Evolutionary conservation across 2,113 vertebrate species (phyloP), one percentile per base, ranked within the genome.

Genomic region (Speoplatyrhinus poulsoni): DNA sequence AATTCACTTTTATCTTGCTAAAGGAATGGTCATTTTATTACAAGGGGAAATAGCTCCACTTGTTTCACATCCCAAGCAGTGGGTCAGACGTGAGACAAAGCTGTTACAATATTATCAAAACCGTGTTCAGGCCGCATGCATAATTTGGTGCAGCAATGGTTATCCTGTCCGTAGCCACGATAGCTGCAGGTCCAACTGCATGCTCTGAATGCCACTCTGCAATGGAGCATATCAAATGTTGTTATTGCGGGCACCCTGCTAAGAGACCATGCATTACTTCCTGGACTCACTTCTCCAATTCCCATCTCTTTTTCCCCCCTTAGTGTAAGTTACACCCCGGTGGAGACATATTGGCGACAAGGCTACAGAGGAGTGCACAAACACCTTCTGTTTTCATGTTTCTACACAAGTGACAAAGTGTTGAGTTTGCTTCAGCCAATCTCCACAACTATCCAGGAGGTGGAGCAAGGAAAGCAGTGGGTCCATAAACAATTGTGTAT

Each of bases 1-100:
- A 88, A 86, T 89, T 90, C 88, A 85, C 88, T 92, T 91, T 92
- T 89, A 93, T 93, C 91, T 91, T 83, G 90, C 91, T 91, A 91
- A 86, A 86, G 87, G 73, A 87, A 85, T 85, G 78, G 80, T 79
- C 89, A 92, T 91, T 84, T 85, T 86, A 89, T 91, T 91, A 88
- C 81, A 84, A 83, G 73, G 70, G 73, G 85, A 91, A 89, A 91
- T 91, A 85, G 85, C 85, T 81, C 87, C 67, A 85, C 87, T 91
- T 90, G 88, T 91, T 80, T 84, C 80, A 76, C 73, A 83, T 85
- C 79, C 76, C 65, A 70, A 78, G 88, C 84, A 82, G 84, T 19
- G 62, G 70, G 75, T 80, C 73, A 77, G 79, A 65, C 6, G 46
- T 54, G 77, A 82, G 71, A 87, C 79, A 5, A 6, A 79, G 87